phyloP scores from a whole-genome alignment of 2,113 vertebrate genomes.

The Nesogale talazaci region DNA sequence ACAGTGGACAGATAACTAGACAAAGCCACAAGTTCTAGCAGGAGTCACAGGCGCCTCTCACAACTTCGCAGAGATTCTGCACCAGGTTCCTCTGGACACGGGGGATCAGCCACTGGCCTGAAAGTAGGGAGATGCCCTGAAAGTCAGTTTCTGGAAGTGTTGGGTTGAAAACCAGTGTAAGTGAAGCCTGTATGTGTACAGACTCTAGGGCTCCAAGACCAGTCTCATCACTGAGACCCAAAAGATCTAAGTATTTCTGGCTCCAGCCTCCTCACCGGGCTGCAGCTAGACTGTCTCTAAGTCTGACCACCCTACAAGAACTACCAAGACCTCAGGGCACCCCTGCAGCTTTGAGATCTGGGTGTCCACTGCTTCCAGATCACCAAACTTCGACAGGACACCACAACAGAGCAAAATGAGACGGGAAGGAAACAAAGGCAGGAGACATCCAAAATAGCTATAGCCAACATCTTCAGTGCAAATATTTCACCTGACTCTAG shows the following conservation, averaged over 20 bases:
- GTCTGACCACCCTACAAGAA: not conserved
- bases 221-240: slow-evolving; percentile 7
- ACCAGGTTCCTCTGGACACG: not conserved
- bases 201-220: not conserved
- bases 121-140: not conserved
- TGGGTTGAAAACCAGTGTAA: slow-evolving; percentile 33
- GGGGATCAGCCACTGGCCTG: not conserved
- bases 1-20: not conserved
- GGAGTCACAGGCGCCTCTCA: not conserved
- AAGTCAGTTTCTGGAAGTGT: not conserved
- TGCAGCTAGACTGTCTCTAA: slow-evolving; percentile 24
- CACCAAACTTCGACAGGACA: not conserved
- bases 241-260: slow-evolving; percentile 25
- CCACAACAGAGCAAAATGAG: not conserved
- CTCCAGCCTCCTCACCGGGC: not conserved
- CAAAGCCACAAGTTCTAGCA: not conserved
- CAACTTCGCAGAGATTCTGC: not conserved
- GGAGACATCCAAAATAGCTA: slow-evolving; percentile 27
- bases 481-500: not conserved
- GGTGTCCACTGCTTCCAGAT: no score
- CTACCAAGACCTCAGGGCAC: not conserved
- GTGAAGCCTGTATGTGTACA: not conserved
- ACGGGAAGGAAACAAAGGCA: not conserved
- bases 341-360: not conserved
- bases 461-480: not conserved